Conservation (phyloP, 2,113 vertebrate genomes). For the Conger conger region DNA sequence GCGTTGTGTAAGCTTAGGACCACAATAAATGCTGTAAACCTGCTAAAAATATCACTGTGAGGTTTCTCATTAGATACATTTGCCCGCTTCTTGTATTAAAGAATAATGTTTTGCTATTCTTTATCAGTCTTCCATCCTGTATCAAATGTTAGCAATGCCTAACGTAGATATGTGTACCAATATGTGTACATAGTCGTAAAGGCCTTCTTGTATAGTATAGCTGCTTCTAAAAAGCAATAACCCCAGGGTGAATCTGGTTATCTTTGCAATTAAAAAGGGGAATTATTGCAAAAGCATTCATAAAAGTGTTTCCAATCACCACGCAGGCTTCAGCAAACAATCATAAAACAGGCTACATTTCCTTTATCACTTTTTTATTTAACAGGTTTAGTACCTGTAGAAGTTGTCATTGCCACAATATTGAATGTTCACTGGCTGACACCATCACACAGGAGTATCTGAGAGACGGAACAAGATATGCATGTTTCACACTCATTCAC, state of each 20-base stretch:
- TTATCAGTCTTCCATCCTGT: neutral
- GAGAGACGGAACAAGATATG: slow-evolving; percentile 26
- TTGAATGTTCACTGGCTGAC: slow-evolving; percentile 30
- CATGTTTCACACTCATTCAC: slow-evolving; percentile 20
- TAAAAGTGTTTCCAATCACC: neutral
- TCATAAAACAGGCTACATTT: neutral
- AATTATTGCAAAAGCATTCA: slow-evolving; percentile 24
- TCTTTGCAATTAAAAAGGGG: slow-evolving; percentile 10
- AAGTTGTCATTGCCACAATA: slow-evolving; percentile 15
- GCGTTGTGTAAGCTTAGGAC: neutral
- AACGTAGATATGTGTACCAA: no score
- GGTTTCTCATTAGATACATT: neutral
- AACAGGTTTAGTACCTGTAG: slow-evolving; percentile 11
- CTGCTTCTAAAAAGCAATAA: neutral
- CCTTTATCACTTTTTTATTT: neutral
- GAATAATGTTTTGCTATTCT: neutral
- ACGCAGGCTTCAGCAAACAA: slow-evolving; percentile 9
- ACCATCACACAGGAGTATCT: slow-evolving; percentile 10
- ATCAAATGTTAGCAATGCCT: no score
- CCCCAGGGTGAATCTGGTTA: slow-evolving; percentile 9
- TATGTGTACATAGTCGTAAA: no score
- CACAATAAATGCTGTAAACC: neutral
- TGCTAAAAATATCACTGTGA: neutral
- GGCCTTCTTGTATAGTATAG: no score
- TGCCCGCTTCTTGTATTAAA: neutral